Evolutionary conservation across 1,140 invertebrate genomes (phyloP).

Genomic region (Drosophila simulans): DNA sequence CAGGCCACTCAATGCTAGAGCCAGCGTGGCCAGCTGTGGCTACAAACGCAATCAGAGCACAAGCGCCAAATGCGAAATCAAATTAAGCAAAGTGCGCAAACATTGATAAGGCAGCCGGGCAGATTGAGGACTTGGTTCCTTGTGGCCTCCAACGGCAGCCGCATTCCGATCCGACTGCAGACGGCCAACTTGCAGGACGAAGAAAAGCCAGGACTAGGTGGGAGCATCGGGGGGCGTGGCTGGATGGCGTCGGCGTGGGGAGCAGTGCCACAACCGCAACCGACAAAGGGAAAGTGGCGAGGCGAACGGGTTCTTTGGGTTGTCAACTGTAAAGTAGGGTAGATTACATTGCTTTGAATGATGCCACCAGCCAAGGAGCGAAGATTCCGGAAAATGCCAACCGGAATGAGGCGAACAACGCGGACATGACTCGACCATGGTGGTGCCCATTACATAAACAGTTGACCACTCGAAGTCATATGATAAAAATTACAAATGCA

Average conservation of each 20-base stretch:
- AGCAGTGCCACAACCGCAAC: constrained; percentile 56
- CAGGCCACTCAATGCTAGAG: constrained; percentile 16
- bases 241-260: not conserved
- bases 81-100: constrained; percentile 79
- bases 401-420: not conserved
- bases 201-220: not conserved
- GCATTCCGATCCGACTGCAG: constrained; percentile 12
- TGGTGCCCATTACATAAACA: constrained; percentile 4
- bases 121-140: constrained; percentile 24
- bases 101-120: constrained; percentile 43
- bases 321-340: constrained; percentile 79
- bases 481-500: too few relatives aligned
- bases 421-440: constrained; percentile 1
- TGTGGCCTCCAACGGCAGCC: constrained; percentile 18
- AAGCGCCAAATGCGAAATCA: constrained; percentile 60
- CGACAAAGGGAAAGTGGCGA: constrained; percentile 39
- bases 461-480: too few relatives aligned
- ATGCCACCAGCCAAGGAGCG: constrained; percentile 35
- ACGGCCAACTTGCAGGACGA: constrained; percentile 3
- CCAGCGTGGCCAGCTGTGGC: constrained; percentile 11
- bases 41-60: constrained; percentile 40
- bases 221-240: not conserved
- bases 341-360: constrained; percentile 75
- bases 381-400: constrained; percentile 55
- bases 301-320: constrained; percentile 49